Conservation (phyloP, 2,113 vertebrate genomes). For the Catharus bicknelli region DNA sequence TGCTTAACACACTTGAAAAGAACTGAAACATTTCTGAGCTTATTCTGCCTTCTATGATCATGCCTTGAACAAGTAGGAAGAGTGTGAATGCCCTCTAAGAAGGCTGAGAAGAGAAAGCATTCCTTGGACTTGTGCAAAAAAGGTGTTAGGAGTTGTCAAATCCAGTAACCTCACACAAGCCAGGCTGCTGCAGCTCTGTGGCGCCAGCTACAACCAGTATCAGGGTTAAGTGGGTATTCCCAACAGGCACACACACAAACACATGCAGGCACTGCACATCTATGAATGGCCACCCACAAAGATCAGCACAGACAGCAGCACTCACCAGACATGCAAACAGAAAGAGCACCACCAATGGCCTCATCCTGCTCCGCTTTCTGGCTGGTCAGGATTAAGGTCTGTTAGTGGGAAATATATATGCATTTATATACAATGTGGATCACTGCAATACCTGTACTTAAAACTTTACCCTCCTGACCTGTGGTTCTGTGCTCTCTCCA, state of each 20-base stretch:
- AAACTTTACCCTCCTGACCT: background rate
- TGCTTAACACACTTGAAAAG: background rate
- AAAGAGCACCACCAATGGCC: background rate
- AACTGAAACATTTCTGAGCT: background rate
- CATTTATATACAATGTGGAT: background rate
- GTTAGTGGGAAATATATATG: background rate
- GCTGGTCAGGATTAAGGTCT: background rate
- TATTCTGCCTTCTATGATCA: background rate
- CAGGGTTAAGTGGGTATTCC: background rate
- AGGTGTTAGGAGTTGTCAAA: background rate
- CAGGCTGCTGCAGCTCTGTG: background rate
- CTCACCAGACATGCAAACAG: slow-evolving; percentile 23
- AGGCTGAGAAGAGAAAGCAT: background rate
- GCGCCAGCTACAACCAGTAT: background rate
- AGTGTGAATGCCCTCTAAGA: background rate
- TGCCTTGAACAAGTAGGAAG: background rate
- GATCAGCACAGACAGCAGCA: background rate
- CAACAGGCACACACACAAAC: background rate
- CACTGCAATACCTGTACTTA: background rate
- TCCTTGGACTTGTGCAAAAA: background rate
- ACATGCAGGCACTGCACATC: background rate
- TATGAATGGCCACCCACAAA: background rate
- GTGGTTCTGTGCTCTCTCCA: background rate
- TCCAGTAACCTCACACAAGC: background rate
- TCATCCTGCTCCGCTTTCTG: background rate